These are phyloP conservation scores for Pyrocoelia pectoralis DNA, from an alignment of 2,888 invertebrate species.

Conservation along the genomic window DNA sequence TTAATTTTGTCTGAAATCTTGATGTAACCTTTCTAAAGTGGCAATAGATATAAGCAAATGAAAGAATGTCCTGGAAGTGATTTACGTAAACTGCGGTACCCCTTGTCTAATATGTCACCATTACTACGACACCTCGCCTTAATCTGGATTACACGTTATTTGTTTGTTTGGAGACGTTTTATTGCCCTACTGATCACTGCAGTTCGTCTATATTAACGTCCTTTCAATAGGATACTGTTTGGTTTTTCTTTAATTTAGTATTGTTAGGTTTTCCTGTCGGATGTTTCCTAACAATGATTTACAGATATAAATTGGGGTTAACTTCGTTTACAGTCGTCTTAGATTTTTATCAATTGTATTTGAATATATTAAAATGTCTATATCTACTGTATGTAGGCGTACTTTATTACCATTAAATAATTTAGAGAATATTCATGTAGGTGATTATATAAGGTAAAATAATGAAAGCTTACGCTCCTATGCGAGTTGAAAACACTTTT, in stretches of 20 bases:
- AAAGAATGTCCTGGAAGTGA: constrained; percentile 35
- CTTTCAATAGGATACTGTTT: constrained; percentile 33
- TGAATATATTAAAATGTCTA: background rate
- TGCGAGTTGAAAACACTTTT: no score
- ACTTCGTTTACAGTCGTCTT: background rate
- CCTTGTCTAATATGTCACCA: constrained; percentile 50
- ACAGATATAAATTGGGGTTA: constrained; percentile 10
- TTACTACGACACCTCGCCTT: constrained; percentile 49
- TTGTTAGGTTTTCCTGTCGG: constrained; percentile 18
- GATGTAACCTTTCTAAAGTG: constrained; percentile 14
- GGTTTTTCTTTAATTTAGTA: constrained; percentile 29
- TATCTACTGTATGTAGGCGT: no score
- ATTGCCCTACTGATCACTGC: constrained; percentile 42
- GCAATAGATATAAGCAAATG: constrained; percentile 24
- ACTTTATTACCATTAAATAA: no score
- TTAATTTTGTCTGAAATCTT: background rate
- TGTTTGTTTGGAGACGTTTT: constrained; percentile 45
- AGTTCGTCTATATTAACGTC: constrained; percentile 43
- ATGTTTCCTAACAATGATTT: constrained; percentile 25
- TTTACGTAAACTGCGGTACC: constrained; percentile 41
- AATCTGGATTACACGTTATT: constrained; percentile 48
- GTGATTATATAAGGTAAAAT: no score
- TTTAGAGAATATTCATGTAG: no score
- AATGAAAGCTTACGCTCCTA: no score
- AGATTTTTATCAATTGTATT: background rate